phyloP scores from a whole-genome alignment of 2,113 vertebrate genomes.

The Pyxicephalus adspersus region DNA sequence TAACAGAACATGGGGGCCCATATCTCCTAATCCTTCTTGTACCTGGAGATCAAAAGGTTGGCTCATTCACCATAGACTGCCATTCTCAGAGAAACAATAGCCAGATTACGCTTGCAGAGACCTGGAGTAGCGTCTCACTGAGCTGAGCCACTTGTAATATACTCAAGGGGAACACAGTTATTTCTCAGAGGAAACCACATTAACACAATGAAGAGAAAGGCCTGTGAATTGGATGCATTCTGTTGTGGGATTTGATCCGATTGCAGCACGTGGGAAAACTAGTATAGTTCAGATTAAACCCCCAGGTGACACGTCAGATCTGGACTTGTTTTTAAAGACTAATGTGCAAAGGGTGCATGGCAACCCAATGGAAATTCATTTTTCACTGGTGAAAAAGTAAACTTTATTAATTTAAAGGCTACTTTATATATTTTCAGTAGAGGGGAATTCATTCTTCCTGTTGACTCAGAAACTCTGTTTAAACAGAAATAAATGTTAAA shows the following conservation, averaged over 20 bases:
- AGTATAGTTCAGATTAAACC: background rate
- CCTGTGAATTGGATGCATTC: slow-evolving; percentile 5
- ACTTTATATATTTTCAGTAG: too few species aligned
- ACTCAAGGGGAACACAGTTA: slow-evolving; percentile 2
- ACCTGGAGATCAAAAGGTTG: slow-evolving; percentile 50
- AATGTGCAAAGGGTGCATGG: too few species aligned
- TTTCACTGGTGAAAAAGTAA: too few species aligned
- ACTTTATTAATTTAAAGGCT: too few species aligned
- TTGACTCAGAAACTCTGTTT: too few species aligned
- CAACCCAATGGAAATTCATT: too few species aligned
- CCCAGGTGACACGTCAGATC: too few species aligned
- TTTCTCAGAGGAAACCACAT: slow-evolving; percentile 4
- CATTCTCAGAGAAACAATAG: slow-evolving; percentile 29
- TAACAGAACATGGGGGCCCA: background rate
- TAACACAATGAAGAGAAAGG: slow-evolving; percentile 16
- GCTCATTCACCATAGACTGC: slow-evolving; percentile 12
- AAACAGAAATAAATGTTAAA: too few species aligned
- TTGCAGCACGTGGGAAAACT: slow-evolving; percentile 43
- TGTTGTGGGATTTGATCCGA: slow-evolving; percentile 18
- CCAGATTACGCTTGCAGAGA: slow-evolving; percentile 39
- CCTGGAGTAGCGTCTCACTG: slow-evolving; percentile 35
- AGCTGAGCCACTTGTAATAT: slow-evolving; percentile 24
- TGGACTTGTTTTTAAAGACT: too few species aligned
- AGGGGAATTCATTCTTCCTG: too few species aligned
- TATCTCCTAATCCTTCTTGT: slow-evolving; percentile 48